A percentile compares a stretch with the other conserved stretches of the same genome.
Evolutionary conservation across 2,797 vertebrate species (phyloP).

Genomic region (Serranus cabrilla): DNA sequence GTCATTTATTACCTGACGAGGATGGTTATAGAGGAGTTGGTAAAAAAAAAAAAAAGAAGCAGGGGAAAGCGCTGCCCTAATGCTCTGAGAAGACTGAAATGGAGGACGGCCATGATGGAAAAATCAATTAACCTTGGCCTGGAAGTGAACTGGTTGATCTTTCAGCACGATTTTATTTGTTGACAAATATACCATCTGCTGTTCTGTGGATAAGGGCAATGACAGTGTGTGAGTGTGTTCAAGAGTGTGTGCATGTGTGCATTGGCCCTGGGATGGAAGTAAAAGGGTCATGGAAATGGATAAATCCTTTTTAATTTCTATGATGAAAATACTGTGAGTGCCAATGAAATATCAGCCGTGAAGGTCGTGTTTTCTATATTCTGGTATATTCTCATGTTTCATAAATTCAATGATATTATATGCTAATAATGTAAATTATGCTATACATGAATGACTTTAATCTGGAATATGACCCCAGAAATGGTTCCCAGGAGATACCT

Average conservation of each 20-base stretch:
- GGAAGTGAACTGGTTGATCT: constrained; percentile 78
- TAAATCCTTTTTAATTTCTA: too few relatives aligned
- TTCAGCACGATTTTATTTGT: constrained; percentile 80
- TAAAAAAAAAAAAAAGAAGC: too few relatives aligned
- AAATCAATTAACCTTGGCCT: constrained; percentile 82
- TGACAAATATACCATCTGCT: constrained; percentile 77
- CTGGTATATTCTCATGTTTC: too few relatives aligned
- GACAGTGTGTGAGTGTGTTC: constrained; percentile 24
- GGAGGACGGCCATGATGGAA: constrained; percentile 72
- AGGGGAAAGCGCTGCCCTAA: constrained; percentile 52
- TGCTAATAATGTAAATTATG: too few relatives aligned
- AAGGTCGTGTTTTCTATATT: too few relatives aligned
- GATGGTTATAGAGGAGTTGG: constrained; percentile 45
- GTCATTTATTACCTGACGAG: constrained; percentile 80
- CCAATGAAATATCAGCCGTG: too few relatives aligned
- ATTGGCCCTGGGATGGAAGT: background rate
- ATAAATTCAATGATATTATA: too few relatives aligned
- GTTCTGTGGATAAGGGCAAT: constrained; percentile 44
- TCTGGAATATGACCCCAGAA: background rate
- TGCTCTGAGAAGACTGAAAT: constrained; percentile 68
- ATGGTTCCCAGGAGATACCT: background rate
- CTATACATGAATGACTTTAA: too few relatives aligned
- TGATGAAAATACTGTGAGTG: too few relatives aligned
- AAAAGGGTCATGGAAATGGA: background rate
- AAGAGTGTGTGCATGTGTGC: background rate